Evolutionary conservation across 92 coral and sea anemone species (phyloP), one percentile per base, ranked within the genome.

Genomic region (Parazoanthus darwini): DNA sequence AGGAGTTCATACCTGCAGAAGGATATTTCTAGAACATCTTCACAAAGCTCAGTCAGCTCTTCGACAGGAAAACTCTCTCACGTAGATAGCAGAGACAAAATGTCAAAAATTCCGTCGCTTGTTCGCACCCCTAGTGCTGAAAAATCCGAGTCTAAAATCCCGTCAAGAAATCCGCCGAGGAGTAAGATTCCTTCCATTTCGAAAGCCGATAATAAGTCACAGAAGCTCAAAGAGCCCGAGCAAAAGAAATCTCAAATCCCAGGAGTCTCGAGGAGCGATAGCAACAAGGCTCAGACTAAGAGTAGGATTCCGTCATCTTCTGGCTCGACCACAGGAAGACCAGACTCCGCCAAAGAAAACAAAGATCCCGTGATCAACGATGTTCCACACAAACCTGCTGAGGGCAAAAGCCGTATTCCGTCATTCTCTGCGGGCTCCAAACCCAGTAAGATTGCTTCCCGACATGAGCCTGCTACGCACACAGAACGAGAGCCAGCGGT

Each of bases 31-130:
- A 75, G 82, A 46, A 87, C 90, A 33, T 81, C 89, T 23, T 92
- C 96, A 22, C 90, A 88, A 86, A 78, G 86, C 78, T 88, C 92
- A 77, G 84, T 82, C 37, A 82, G 74, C 16, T 79, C 90, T 25
- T 84, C 85, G 36, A 86, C 88, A 79, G 88, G 59, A 54, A 82
- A 43, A 74, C 86, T 77, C 67, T 89, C 88, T 26, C 91, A 89
- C 59, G 79, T 46, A 8, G 70, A 74, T 14, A 90, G 86, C 46
- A 78, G 56, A 48, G 87, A 87, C 54, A 94, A 90, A 35, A 95
- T 95, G 98, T 95, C 98, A 18, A 95, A 95, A 88, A 95, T 95
- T 44, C 98, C 98, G 14, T 94, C 98, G 16, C 96, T 92, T 6
- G 88, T 82, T 59, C 94, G 94, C 44, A 80, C 90, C 29, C 91